phyloP scores from a whole-genome alignment of 2,888 invertebrate genomes.

The Plebejus argus region DNA sequence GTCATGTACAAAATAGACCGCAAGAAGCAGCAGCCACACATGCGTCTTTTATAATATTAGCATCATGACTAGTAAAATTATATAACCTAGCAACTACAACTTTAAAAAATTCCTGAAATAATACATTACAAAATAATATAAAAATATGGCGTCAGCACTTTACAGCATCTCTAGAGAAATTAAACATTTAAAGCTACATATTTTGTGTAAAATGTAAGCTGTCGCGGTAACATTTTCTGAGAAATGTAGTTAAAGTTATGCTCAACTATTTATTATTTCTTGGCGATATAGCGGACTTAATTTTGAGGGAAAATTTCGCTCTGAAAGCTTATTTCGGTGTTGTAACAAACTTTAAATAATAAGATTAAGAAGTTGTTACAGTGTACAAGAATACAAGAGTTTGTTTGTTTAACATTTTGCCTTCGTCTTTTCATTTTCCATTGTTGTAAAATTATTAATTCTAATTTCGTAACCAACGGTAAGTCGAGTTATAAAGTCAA shows the following conservation, averaged over 20 bases:
- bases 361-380: constrained; percentile 6
- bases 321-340: background rate
- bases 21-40: no score
- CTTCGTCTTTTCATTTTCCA: background rate
- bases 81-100: no score
- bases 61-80: no score
- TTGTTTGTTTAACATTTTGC: background rate
- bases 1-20: no score
- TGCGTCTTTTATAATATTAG: no score
- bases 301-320: background rate
- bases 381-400: constrained; percentile 1
- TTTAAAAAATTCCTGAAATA: background rate
- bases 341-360: background rate
- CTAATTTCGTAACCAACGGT: background rate
- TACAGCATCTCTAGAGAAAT: background rate
- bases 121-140: background rate
- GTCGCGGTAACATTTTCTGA: constrained; percentile 7
- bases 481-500: no score
- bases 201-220: background rate
- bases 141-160: background rate
- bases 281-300: constrained; percentile 1
- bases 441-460: background rate
- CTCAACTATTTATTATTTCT: constrained; percentile 7
- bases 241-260: background rate
- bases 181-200: background rate